Evolutionary conservation across 37 sponge, comb jelly and placozoan species (phyloP), one percentile per base, ranked within the genome.

Genomic region (Spongia lamella): DNA sequence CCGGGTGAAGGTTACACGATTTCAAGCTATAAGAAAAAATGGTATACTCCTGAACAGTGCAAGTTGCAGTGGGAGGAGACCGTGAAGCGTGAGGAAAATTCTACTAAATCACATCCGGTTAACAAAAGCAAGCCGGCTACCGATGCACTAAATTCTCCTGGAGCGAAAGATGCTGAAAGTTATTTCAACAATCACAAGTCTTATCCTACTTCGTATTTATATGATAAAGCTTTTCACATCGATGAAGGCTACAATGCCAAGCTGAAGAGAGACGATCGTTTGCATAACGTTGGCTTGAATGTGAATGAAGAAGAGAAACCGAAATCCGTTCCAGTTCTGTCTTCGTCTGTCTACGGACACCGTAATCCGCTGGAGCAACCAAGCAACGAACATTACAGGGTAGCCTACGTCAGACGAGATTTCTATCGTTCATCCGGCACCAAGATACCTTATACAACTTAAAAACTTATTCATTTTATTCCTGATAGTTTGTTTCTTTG

Each of bases 1-100:
- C 92, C 96, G n/a, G 96, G 92, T 3, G 92, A 91, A 37, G 92
- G 92, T 2, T 92, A 95, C 29, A 78, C 78, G 54, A 97, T 97
- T 94, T 88, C 94, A 35, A 85, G 88, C 56, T 97, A 97, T 67
- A 94, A 94, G 15, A 57, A 63, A 6, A 93, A 97, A 72, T 83
- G 63, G 11, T 97, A 90, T 82, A 83, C 82, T 6, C 82, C 89
- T 0, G 89, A 90, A 31, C 86, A 93, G 34, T 85, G 90, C 38
- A 93, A 94, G 97, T 84, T 73, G 37, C 83, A 95, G 68, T 73
- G 62, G 52, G 88, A 84, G 0, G 57, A 73, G 2, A 81, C 80
- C 51, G 88, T 87, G 0, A 38, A 66, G 2, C 81, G 80, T 63
- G 86, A 95, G 55, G 53, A 36, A 36, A 89, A 79, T 61, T 61